phyloP scores from a whole-genome alignment of 2,113 vertebrate species.

The Peromyscus leucopus region DNA sequence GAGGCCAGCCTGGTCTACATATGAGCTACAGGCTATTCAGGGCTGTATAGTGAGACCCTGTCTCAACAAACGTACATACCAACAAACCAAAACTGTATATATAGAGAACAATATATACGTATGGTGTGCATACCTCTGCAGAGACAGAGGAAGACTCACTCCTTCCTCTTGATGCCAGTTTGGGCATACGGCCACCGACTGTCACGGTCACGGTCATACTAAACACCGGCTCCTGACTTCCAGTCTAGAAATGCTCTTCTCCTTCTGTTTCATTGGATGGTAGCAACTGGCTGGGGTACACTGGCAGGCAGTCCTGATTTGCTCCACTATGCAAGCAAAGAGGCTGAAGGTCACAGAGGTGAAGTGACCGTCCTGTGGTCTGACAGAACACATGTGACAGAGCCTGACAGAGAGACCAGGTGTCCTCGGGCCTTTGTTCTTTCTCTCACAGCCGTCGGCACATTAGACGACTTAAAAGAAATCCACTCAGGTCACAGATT shows the following conservation, averaged over 20 bases:
- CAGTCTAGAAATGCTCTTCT: background rate
- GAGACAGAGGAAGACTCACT: background rate
- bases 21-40: background rate
- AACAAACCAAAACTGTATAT: background rate
- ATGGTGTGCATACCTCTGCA: background rate
- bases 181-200: background rate
- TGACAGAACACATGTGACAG: rapidly evolving
- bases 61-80: background rate
- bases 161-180: no score
- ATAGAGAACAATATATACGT: background rate
- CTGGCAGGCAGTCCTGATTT: background rate
- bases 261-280: background rate
- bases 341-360: background rate
- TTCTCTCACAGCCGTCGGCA: background rate
- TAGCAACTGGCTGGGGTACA: no score
- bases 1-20: background rate
- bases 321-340: background rate
- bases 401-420: background rate
- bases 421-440: background rate
- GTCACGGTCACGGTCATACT: background rate
- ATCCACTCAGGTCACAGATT: background rate
- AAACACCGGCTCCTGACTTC: background rate
- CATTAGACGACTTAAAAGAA: background rate
- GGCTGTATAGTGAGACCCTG: background rate
- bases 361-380: background rate